Base-by-base conservation (phyloP, 2,113 vertebrate genomes). In the Odontophorus gujanensis region DNA sequence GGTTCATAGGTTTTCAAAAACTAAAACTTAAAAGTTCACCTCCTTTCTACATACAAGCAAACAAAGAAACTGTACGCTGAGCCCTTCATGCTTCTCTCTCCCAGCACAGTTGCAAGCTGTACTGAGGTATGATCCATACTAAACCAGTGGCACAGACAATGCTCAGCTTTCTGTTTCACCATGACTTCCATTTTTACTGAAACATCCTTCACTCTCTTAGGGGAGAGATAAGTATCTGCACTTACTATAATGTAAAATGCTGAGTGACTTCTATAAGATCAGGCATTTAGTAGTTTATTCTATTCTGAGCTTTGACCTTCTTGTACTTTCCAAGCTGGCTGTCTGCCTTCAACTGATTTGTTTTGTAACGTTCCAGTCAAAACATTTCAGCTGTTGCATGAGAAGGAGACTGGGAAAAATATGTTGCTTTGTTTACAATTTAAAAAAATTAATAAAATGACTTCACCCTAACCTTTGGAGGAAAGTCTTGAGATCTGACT, bases 321-420 rank as follows among this genome's bases (percentile, higher is more conserved):
- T 85, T 85, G 84, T 87, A 75, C 85, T 83, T 89, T 91, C 87
- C 61, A 89, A 85, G 68, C 87, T 95, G 91, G 87, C 81, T 91
- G 67, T 13, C 45, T 94, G 92, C 94, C 92, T 94, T 68, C 3
- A 8, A 75, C 84, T 82, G 63, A 76, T 79, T 82, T 89, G 86
- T 94, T 95, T 91, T 85, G 75, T 66, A 92, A 91, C 0, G 5
- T 71, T 96, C 85, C 86, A 92, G 89, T 89, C 95, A 95, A 96
- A 94, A 96, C 47, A 94, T 80, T 76, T 91, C 91, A 93, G 75
- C 85, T 87, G 81, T 71, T 93, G 85, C 78, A 81, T 19, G 79
- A 89, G 78, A n/a, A 87, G 48, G 72, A 93, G 84, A 89, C 36
- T 16, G 87, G 42, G 42, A 85, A 87, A 92, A 89, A 94, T 24